These are phyloP conservation scores for Tetrao urogallus DNA, from an alignment of 2,113 vertebrate species.

Conservation along the genomic window DNA sequence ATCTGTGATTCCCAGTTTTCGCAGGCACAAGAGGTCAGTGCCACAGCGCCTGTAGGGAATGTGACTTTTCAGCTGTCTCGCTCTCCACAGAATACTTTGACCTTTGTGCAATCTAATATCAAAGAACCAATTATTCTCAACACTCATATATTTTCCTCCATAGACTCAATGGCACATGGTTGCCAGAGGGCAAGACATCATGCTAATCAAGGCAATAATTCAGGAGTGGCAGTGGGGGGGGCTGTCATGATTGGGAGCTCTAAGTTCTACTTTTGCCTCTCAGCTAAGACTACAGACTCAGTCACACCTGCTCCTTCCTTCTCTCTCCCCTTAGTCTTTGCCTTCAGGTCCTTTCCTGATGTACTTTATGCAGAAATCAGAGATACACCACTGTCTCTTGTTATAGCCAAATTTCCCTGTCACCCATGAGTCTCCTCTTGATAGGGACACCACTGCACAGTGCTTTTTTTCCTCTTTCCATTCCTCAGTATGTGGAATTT, in stretches of 20 bases:
- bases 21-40: slow-evolving; percentile 49
- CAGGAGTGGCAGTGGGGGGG: not conserved
- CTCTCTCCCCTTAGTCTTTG: not conserved
- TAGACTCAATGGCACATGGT: slow-evolving; percentile 40
- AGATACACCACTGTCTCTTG: not conserved
- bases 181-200: not conserved
- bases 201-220: slow-evolving; percentile 57
- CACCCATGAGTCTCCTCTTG: not conserved
- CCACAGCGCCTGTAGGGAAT: slow-evolving; percentile 47
- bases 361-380: not conserved
- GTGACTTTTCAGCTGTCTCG: slow-evolving; percentile 61
- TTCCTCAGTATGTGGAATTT: not conserved
- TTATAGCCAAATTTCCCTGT: not conserved
- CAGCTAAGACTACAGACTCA: not conserved
- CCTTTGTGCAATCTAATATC: slow-evolving; percentile 55
- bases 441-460: not conserved
- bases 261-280: slow-evolving; percentile 24
- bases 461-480: not conserved
- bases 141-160: slow-evolving; percentile 31
- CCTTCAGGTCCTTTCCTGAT: not conserved
- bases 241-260: not conserved
- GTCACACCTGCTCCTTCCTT: not conserved
- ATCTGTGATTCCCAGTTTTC: slow-evolving; percentile 35
- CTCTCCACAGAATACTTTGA: slow-evolving; percentile 27
- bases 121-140: slow-evolving; percentile 65